These are phyloP conservation scores for Pollicipes pollicipes DNA, from an alignment of 1,140 invertebrate genomes.

Conservation along the genomic window DNA sequence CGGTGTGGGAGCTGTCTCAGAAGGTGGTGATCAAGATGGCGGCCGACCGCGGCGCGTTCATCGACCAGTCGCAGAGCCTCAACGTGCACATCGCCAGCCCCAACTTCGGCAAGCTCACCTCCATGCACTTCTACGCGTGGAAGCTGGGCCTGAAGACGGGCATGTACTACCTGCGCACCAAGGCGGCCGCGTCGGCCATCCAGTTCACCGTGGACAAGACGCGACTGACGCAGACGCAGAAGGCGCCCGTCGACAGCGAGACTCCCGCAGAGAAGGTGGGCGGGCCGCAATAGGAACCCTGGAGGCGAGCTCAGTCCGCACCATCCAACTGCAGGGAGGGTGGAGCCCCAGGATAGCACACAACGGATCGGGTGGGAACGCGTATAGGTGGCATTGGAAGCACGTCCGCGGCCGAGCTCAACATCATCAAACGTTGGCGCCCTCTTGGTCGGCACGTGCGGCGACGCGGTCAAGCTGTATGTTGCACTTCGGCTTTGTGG, in stretches of 20 bases:
- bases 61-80: conserved; percentile 95
- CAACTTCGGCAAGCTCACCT: conserved; percentile 80
- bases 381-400: no score
- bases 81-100: conserved; percentile 93
- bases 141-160: conserved; percentile 91
- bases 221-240: conserved; percentile 35
- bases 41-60: conserved; percentile 89
- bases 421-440: no score
- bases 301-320: no score
- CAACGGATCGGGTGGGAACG: no score
- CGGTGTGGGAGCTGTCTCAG: conserved; percentile 96
- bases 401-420: no score
- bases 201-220: conserved; percentile 95
- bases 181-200: conserved; percentile 86
- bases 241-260: conserved; percentile 13
- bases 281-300: no score
- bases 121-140: conserved; percentile 98
- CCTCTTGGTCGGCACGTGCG: no score
- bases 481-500: no score
- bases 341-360: no score
- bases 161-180: conserved; percentile 96
- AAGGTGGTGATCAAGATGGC: conserved; percentile 92
- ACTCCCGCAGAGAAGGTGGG: conserved; percentile 4
- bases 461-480: no score
- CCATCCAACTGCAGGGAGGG: no score